These are phyloP conservation scores for Megamerina dolium DNA, from an alignment of 2,888 invertebrate species.

Conservation along the genomic window DNA sequence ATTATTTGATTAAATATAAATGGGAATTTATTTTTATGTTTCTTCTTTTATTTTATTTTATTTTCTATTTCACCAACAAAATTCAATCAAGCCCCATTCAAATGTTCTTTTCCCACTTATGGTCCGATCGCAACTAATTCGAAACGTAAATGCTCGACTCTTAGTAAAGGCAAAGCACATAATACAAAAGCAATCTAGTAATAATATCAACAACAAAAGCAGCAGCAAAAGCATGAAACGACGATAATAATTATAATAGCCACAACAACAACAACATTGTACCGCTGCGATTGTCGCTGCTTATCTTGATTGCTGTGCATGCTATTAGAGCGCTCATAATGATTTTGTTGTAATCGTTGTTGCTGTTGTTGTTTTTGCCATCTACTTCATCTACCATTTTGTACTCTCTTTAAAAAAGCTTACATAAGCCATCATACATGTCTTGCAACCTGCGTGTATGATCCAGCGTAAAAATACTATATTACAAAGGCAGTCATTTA, in stretches of 20 bases:
- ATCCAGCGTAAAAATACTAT: too few species aligned
- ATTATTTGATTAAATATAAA: too few species aligned
- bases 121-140: constrained; percentile 42
- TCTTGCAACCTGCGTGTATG: too few species aligned
- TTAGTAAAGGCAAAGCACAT: constrained; percentile 17
- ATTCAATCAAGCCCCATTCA: constrained; percentile 19
- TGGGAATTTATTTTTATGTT: background rate
- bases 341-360: too few species aligned
- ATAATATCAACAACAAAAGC: constrained; percentile 8
- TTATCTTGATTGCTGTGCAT: too few species aligned
- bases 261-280: background rate
- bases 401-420: too few species aligned
- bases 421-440: too few species aligned
- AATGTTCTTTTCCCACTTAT: constrained; percentile 33
- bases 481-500: too few species aligned
- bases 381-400: too few species aligned
- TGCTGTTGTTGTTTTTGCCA: too few species aligned
- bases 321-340: too few species aligned
- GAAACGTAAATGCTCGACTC: constrained; percentile 17
- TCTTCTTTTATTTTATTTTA: background rate
- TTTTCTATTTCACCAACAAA: background rate
- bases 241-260: constrained; percentile 12
- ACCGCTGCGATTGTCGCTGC: constrained; percentile 3
- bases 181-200: constrained; percentile 8
- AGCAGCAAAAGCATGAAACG: constrained; percentile 17